A percentile compares a stretch with the other conserved stretches of the same genome.
phyloP scores from a whole-genome alignment of 2,888 invertebrate genomes.

The Drosophila buzzatii region DNA sequence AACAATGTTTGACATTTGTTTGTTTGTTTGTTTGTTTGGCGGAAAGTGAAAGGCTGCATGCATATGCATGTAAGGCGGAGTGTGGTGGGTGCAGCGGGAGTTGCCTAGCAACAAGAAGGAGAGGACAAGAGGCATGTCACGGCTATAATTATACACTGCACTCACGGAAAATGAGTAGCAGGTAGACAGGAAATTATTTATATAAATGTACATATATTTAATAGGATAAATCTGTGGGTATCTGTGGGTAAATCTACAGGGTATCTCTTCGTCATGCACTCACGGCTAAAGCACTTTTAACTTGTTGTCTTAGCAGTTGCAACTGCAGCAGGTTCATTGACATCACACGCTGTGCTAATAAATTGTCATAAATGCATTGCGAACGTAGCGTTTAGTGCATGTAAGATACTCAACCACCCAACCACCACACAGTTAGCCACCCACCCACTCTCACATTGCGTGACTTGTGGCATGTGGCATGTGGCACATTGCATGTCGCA shows the following conservation, averaged over 20 bases:
- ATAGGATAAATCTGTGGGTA: too few species aligned
- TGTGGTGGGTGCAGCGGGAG: slow-evolving; percentile 6
- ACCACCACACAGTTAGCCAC: slow-evolving; percentile 1
- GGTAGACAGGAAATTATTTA: too few species aligned
- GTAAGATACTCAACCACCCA: not conserved
- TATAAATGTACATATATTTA: too few species aligned
- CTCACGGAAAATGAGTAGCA: too few species aligned
- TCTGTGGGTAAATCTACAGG: not conserved
- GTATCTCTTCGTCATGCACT: not conserved
- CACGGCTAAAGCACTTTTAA: not conserved
- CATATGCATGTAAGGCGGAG: slow-evolving; percentile 10
- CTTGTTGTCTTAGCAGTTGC: slow-evolving; percentile 41
- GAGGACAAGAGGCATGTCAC: slow-evolving; percentile 52
- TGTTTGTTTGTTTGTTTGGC: slow-evolving; percentile 46
- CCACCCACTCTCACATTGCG: slow-evolving; percentile 17
- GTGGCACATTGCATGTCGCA: slow-evolving; percentile 14
- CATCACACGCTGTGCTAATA: slow-evolving; percentile 60
- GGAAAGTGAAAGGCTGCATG: slow-evolving; percentile 72
- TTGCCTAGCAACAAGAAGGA: slow-evolving; percentile 39
- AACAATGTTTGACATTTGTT: slow-evolving; percentile 48
- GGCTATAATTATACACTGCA: slow-evolving; percentile 39
- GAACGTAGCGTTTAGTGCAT: slow-evolving; percentile 13
- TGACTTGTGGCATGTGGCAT: slow-evolving; percentile 4
- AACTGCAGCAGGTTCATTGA: slow-evolving; percentile 66
- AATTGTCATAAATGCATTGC: slow-evolving; percentile 48